A percentile compares a stretch with the other conserved stretches of the same genome.
phyloP scores from a whole-genome alignment of 2,113 vertebrate species.

The Myrmecobius fasciatus region DNA sequence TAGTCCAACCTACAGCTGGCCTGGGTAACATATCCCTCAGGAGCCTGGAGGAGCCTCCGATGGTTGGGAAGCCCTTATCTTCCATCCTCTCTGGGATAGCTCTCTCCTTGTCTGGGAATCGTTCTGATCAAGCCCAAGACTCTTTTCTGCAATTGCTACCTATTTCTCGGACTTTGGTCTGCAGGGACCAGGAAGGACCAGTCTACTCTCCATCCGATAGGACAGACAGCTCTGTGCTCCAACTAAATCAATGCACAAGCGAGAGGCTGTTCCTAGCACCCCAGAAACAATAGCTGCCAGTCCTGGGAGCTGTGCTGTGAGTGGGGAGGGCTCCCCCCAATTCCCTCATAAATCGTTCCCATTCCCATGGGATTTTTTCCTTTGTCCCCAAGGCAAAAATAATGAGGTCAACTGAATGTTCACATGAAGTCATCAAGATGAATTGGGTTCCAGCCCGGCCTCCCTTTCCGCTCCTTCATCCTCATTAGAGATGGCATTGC shows the following conservation, averaged over 20 bases:
- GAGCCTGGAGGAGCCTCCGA: not conserved
- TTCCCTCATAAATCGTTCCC: not conserved
- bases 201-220: not conserved
- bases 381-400: not conserved
- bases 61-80: not conserved
- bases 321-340: no score
- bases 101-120: not conserved
- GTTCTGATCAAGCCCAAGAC: not conserved
- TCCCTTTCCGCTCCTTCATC: not conserved
- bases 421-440: not conserved
- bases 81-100: not conserved
- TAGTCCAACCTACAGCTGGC: not conserved
- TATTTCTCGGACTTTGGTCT: not conserved
- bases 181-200: not conserved
- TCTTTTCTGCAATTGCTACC: not conserved
- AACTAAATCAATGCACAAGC: not conserved
- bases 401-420: no score
- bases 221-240: not conserved
- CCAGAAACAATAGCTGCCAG: not conserved
- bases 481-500: slow-evolving; percentile 14
- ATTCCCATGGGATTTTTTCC: accelerated
- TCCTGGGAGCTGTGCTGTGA: not conserved
- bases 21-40: not conserved
- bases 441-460: not conserved
- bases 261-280: not conserved